A percentile compares a stretch with the other conserved stretches of the same genome.
phyloP scores from a whole-genome alignment of 37 sponge, comb jelly and placozoan genomes.

The Crambe crambe region DNA sequence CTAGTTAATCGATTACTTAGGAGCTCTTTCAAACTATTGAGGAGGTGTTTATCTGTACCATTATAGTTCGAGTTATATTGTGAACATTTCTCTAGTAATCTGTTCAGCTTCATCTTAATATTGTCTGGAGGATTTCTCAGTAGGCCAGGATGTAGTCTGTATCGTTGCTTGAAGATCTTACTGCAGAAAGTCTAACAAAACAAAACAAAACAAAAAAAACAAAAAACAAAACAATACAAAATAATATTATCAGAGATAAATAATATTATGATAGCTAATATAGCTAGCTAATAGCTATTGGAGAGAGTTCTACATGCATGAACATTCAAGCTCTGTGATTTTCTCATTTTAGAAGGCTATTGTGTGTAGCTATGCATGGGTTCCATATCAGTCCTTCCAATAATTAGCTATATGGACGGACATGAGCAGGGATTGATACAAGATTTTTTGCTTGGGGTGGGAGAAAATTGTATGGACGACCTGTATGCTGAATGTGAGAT shows the following conservation, averaged over 20 bases:
- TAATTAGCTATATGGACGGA: too few relatives aligned
- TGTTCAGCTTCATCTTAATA: neutral
- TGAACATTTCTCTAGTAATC: neutral
- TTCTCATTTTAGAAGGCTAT: too few relatives aligned
- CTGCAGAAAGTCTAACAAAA: conserved; percentile 5
- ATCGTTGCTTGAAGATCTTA: neutral
- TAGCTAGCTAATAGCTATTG: neutral
- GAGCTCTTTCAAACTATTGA: neutral
- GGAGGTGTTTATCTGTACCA: neutral
- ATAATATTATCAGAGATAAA: neutral
- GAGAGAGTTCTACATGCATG: too few relatives aligned
- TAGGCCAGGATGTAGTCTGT: conserved; percentile 9
- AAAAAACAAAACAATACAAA: neutral
- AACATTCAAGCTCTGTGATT: too few relatives aligned
- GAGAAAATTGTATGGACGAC: too few relatives aligned
- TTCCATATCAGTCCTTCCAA: too few relatives aligned
- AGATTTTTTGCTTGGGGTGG: too few relatives aligned
- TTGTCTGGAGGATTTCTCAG: conserved; percentile 8
- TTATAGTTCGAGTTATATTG: neutral
- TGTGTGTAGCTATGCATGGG: too few relatives aligned
- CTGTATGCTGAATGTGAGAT: too few relatives aligned
- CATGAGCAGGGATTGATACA: too few relatives aligned
- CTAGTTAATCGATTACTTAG: too few relatives aligned
- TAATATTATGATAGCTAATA: neutral
- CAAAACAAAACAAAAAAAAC: neutral